Evolutionary conservation across 2,888 invertebrate genomes (phyloP).

Genomic region (Andrena bucephala): DNA sequence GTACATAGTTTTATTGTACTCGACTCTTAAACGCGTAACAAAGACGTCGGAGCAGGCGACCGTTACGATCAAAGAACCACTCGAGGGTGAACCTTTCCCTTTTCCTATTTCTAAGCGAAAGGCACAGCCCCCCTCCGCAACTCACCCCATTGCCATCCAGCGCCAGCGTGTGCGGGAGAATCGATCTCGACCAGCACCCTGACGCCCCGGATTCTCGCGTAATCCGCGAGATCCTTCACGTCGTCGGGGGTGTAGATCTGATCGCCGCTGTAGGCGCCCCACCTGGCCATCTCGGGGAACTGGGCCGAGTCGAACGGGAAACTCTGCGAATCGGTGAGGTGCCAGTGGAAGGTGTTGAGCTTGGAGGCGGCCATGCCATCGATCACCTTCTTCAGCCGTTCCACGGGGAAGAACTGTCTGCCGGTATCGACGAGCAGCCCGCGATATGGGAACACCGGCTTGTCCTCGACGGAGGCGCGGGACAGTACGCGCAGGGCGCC

Average conservation of each 20-base stretch:
- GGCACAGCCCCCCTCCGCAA: background rate
- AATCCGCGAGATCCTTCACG: constrained; percentile 90
- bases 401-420: constrained; percentile 93
- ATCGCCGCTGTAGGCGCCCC: constrained; percentile 94
- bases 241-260: constrained; percentile 91
- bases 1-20: too few species aligned
- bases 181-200: constrained; percentile 95
- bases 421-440: constrained; percentile 96
- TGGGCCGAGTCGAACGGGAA: constrained; percentile 93
- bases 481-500: constrained; percentile 88
- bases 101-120: background rate
- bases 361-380: constrained; percentile 96
- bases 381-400: constrained; percentile 90
- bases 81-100: background rate
- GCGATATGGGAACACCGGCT: constrained; percentile 92
- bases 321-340: constrained; percentile 95
- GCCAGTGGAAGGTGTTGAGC: constrained; percentile 97
- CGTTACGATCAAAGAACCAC: background rate
- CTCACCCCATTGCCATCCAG: constrained; percentile 93
- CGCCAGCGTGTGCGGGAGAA: constrained; percentile 95
- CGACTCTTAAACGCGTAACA: too few species aligned
- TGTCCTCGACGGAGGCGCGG: constrained; percentile 90
- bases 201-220: constrained; percentile 93
- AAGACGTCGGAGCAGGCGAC: background rate
- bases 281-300: constrained; percentile 91